Conservation (phyloP, 1,140 invertebrate genomes). For the Drosophila pseudoananassae region DNA sequence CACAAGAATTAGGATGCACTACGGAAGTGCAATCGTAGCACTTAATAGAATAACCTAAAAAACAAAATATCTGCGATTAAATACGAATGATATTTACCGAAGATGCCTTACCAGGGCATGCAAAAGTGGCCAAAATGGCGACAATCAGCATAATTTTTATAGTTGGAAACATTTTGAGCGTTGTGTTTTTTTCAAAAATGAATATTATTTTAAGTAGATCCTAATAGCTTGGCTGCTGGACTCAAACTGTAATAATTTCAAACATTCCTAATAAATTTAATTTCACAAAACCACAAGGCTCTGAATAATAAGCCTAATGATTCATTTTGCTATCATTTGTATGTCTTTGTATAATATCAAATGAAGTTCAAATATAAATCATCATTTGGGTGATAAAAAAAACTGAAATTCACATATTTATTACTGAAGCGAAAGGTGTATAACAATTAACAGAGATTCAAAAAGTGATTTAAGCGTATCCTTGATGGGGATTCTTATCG, state of each 20-base stretch:
- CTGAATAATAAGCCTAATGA: too few relatives aligned
- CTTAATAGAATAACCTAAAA: slow-evolving; percentile 66
- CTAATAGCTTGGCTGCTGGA: slow-evolving; percentile 33
- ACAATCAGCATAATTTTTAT: slow-evolving; percentile 62
- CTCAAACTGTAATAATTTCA: too few relatives aligned
- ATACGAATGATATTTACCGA: not conserved
- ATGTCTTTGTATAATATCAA: too few relatives aligned
- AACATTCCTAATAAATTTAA: too few relatives aligned
- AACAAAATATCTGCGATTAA: not conserved
- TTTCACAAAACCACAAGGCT: too few relatives aligned
- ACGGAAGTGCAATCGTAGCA: slow-evolving; percentile 74
- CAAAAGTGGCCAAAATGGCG: slow-evolving; percentile 63
- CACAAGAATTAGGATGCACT: too few relatives aligned
- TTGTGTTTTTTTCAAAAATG: slow-evolving; percentile 1
- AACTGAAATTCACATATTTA: slow-evolving; percentile 18
- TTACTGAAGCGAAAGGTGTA: slow-evolving; percentile 20
- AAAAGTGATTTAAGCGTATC: slow-evolving; percentile 20
- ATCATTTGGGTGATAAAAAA: not conserved
- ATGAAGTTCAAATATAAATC: not conserved
- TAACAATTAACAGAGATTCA: slow-evolving; percentile 27
- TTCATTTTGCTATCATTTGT: too few relatives aligned
- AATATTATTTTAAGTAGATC: slow-evolving; percentile 23
- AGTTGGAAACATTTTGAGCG: slow-evolving; percentile 18
- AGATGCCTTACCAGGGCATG: slow-evolving; percentile 55
- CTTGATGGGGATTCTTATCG: not conserved